These are phyloP conservation scores for Hesperia comma DNA, from an alignment of 2,888 invertebrate species.

Conservation along the genomic window DNA sequence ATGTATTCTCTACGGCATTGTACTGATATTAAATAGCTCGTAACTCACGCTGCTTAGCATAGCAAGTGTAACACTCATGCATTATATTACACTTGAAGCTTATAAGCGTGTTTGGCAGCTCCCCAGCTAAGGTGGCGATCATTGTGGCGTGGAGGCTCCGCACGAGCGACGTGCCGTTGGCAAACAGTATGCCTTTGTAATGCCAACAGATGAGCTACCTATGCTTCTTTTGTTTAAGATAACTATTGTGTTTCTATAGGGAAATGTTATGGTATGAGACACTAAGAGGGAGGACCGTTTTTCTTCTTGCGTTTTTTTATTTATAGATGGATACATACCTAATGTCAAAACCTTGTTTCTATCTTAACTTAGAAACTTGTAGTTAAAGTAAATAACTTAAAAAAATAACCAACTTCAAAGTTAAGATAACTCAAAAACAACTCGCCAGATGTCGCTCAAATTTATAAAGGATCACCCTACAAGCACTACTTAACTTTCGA, in stretches of 20 bases:
- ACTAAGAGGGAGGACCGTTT: too few relatives aligned
- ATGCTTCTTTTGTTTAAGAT: slow-evolving; percentile 15
- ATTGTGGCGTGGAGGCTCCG: slow-evolving; percentile 14
- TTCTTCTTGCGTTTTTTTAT: too few relatives aligned
- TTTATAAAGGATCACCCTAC: too few relatives aligned
- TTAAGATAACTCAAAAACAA: too few relatives aligned
- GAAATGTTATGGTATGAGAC: neutral
- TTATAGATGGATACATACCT: too few relatives aligned
- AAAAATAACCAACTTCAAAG: too few relatives aligned
- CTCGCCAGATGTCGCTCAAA: too few relatives aligned
- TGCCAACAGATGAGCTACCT: slow-evolving; percentile 15
- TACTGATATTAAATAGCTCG: slow-evolving; percentile 4
- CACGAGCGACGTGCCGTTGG: slow-evolving; percentile 12
- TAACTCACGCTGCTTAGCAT: slow-evolving; percentile 3
- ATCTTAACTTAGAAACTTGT: too few relatives aligned
- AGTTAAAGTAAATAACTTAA: too few relatives aligned
- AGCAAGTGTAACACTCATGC: slow-evolving; percentile 18
- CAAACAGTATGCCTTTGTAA: slow-evolving; percentile 19
- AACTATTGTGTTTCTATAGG: neutral
- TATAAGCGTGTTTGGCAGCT: slow-evolving; percentile 19
- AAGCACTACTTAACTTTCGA: too few relatives aligned
- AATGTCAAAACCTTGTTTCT: too few relatives aligned
- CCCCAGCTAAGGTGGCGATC: slow-evolving; percentile 23
- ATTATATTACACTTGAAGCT: slow-evolving; percentile 19
- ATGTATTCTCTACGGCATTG: neutral